Evolutionary conservation across 2,797 vertebrate species (phyloP), one percentile per base, ranked within the genome.

Genomic region (Meda fulgida): DNA sequence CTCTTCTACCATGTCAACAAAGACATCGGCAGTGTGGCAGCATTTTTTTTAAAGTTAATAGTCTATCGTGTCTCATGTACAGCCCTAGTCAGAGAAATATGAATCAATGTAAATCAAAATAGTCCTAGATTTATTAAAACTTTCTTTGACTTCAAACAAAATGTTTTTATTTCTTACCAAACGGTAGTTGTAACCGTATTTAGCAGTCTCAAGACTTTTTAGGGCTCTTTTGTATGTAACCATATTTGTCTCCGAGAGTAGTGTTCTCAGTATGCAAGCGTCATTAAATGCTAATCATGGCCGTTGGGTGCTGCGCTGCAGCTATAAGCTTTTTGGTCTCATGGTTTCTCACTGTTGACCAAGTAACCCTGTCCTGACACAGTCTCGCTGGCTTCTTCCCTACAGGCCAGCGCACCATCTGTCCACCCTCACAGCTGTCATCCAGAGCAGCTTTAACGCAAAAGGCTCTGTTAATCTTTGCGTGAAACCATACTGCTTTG

Each of bases 281-380:
- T 78, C 51, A 58, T 78, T 78, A 66, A 84, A 81, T 60, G 70
- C 60, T 70, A 75, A 73, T 78, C 75, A 55, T 53, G 81, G 46
- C 48, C 16, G 31, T 3, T 73, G 78, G 69, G 70, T 77, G 78
- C 55, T 71, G 78, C 2, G 8, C 46, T 75, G 14, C 65, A 21
- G 43, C 40, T 40, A 67, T 78, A 10, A 58, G 29, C 65, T 55
- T 79, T 58, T 78, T 9, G 34, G 48, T 81, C 73, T n/a, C 80
- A 66, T 43, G 18, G 51, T 65, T 83, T 87, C 67, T 85, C 69
- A 60, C 43, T 78, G 65, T 46, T 89, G 84, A 87, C 81, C 83
- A 71, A 79, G 70, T 83, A 83, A 88, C 85, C 81, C 60, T 77
- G 58, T 46, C 73, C 66, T 82, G 85, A 88, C 84, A 81, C 48